Evolutionary conservation across 1,140 invertebrate species (phyloP).

Genomic region (Epicauta chinensis): DNA sequence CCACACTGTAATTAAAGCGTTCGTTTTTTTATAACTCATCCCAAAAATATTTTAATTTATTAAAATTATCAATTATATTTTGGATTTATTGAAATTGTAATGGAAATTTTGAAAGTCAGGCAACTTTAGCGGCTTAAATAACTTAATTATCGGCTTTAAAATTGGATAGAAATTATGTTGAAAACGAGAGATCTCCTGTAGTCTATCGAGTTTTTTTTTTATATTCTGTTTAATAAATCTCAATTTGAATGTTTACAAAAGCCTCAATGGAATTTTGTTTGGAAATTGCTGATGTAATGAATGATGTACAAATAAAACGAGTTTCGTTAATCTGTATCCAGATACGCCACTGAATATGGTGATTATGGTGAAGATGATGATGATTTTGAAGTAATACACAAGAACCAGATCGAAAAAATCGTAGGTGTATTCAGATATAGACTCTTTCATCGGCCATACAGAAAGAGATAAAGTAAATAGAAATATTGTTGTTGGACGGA

Average conservation of each 20-base stretch:
- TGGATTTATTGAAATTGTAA: slow-evolving; percentile 2
- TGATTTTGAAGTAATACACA: slow-evolving; percentile 20
- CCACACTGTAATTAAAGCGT: slow-evolving; percentile 13
- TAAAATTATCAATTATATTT: slow-evolving; percentile 11
- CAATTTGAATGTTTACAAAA: too few species aligned
- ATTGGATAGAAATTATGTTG: too few species aligned
- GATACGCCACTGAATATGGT: too few species aligned
- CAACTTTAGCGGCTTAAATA: too few species aligned
- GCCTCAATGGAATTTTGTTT: too few species aligned
- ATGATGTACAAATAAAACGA: too few species aligned
- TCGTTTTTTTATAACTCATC: neutral
- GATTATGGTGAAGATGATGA: neutral
- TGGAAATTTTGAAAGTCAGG: neutral
- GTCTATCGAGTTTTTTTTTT: too few species aligned
- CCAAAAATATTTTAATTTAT: slow-evolving; percentile 6
- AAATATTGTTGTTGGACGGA: slow-evolving; percentile 16
- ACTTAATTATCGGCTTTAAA: too few species aligned
- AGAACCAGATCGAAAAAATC: slow-evolving; percentile 23
- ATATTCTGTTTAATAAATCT: too few species aligned
- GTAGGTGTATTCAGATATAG: slow-evolving; percentile 23
- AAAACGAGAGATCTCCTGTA: too few species aligned
- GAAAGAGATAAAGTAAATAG: slow-evolving; percentile 27
- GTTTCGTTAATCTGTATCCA: too few species aligned
- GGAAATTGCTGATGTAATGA: too few species aligned
- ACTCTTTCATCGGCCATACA: neutral